Percentiles rank a stretch among this genome's conserved stretches.
Evolutionary conservation across 2,797 vertebrate species (phyloP).

Genomic region (Poeciliopsis gracilis): DNA sequence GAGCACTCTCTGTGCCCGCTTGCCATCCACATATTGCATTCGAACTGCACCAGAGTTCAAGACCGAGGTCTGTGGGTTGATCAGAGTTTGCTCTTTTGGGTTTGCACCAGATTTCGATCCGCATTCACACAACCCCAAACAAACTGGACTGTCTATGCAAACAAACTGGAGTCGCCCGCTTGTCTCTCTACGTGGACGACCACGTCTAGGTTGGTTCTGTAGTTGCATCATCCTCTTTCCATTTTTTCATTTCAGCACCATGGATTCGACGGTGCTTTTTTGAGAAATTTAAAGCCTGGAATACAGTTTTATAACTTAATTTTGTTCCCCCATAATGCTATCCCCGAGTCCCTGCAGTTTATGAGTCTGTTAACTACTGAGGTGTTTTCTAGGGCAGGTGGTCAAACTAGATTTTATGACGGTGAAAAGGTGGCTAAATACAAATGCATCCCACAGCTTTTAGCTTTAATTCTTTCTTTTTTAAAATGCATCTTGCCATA

Average conservation of each 20-base stretch:
- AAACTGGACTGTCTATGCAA: too few species aligned
- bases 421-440: neutral
- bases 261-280: neutral
- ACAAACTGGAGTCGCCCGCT: too few species aligned
- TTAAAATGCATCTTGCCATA: too few species aligned
- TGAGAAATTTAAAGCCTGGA: neutral
- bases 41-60: too few species aligned
- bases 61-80: too few species aligned
- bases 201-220: neutral
- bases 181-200: neutral
- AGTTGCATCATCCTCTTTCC: neutral
- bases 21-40: too few species aligned
- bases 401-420: neutral
- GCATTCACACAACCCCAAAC: too few species aligned
- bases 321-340: neutral
- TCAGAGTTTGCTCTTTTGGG: too few species aligned
- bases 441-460: neutral
- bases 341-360: neutral
- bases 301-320: neutral
- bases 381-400: neutral
- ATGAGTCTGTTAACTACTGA: neutral
- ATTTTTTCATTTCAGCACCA: neutral
- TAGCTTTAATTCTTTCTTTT: neutral
- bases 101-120: too few species aligned
- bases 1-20: too few species aligned